These are phyloP conservation scores for Trachymyrmex cornetzi DNA, from an alignment of 1,140 invertebrate genomes.

Conservation along the genomic window DNA sequence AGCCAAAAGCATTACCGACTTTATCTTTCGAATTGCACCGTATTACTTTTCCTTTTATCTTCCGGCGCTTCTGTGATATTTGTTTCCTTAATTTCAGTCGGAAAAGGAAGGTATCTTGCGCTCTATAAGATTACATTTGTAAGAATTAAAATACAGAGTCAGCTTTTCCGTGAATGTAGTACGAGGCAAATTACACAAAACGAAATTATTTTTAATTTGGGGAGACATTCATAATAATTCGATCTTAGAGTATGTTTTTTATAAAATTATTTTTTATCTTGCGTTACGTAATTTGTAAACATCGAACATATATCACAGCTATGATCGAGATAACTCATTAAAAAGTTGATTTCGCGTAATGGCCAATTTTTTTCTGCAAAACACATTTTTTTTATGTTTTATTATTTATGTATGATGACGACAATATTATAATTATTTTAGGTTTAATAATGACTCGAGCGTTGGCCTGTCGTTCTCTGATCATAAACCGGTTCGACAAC, in stretches of 20 bases:
- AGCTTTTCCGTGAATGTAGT: background rate
- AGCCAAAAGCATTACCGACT: constrained; percentile 87
- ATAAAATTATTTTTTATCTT: constrained; percentile 13
- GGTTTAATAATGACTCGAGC: constrained; percentile 63
- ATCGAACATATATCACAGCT: background rate
- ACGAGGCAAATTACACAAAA: background rate
- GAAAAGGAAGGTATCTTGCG: constrained; percentile 14
- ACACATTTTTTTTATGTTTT: background rate
- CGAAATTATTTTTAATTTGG: constrained; percentile 27
- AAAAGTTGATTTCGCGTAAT: constrained; percentile 43
- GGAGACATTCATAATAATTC: background rate
- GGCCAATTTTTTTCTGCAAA: constrained; percentile 8
- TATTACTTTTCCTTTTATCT: constrained; percentile 86
- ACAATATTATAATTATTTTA: constrained; percentile 44
- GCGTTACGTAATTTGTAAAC: constrained; percentile 23
- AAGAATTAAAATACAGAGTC: constrained; percentile 45
- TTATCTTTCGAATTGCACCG: constrained; percentile 85
- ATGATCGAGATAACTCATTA: background rate
- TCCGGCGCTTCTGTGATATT: constrained; percentile 75
- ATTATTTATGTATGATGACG: constrained; percentile 9
- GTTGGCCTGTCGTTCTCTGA: constrained; percentile 49
- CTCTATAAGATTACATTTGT: constrained; percentile 41
- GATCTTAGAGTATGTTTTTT: background rate
- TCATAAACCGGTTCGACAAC: constrained; percentile 73
- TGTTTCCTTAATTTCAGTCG: constrained; percentile 76